Conservation (phyloP, 2,888 invertebrate genomes). For the Trissoscelio sp. region DNA sequence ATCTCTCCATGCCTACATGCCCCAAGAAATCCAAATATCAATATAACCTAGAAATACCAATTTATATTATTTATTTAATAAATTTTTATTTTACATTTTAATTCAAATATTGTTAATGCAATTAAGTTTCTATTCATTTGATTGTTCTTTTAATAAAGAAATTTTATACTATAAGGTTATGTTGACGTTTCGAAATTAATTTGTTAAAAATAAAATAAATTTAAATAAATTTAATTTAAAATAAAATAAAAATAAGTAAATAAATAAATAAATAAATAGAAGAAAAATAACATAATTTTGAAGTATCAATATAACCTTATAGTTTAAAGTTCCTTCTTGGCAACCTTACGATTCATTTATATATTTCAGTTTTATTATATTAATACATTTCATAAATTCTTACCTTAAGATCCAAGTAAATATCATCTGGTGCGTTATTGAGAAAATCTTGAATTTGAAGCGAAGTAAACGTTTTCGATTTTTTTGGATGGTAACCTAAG, state of each 20-base stretch:
- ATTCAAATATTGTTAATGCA: background rate
- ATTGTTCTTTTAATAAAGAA: background rate
- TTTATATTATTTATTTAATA: slow-evolving; percentile 7
- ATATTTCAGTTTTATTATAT: no score
- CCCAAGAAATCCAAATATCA: slow-evolving; percentile 11
- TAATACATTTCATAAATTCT: background rate
- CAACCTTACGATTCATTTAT: no score
- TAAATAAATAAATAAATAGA: no score
- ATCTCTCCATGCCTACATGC: slow-evolving; percentile 6
- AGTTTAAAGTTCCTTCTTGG: no score
- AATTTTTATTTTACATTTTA: slow-evolving; percentile 4
- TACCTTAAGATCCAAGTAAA: slow-evolving; percentile 56
- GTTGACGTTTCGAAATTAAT: no score
- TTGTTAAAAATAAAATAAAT: no score
- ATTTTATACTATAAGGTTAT: no score
- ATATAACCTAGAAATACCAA: slow-evolving; percentile 9
- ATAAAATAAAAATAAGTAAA: no score
- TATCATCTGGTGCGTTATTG: slow-evolving; percentile 37
- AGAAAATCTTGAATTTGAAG: slow-evolving; percentile 31
- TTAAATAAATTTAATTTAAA: no score
- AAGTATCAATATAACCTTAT: no score
- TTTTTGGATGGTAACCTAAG: slow-evolving; percentile 41
- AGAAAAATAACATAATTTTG: no score
- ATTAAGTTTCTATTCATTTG: background rate
- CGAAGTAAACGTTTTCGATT: slow-evolving; percentile 40